Percentiles rank a stretch among this genome's conserved stretches.
Evolutionary conservation across 2,888 invertebrate genomes (phyloP).

Genomic region (Polymixis lichenea): DNA sequence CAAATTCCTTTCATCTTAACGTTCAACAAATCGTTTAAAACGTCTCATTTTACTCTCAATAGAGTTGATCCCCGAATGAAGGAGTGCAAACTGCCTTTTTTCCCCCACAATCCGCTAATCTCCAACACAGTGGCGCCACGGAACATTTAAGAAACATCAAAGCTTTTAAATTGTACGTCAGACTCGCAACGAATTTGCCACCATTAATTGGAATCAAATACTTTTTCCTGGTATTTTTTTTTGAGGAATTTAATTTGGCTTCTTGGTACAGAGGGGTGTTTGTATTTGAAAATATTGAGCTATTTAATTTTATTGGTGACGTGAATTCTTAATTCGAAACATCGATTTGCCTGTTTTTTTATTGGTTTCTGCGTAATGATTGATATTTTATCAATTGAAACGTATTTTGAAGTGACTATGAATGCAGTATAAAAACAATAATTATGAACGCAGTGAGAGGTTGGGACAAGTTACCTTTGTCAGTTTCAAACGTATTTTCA

Average conservation of each 20-base stretch:
- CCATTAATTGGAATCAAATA: conserved; percentile 72
- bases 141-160: conserved; percentile 70
- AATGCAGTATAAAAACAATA: no score
- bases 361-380: not conserved
- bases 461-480: not conserved
- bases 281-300: not conserved
- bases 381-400: not conserved
- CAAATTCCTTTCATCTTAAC: conserved; percentile 47
- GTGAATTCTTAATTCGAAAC: conserved; percentile 2
- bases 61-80: conserved; percentile 59
- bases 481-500: not conserved
- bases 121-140: conserved; percentile 61
- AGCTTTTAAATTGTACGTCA: conserved; percentile 70
- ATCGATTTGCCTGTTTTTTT: not conserved
- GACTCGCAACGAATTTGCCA: conserved; percentile 56
- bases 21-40: conserved; percentile 63
- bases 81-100: conserved; percentile 59
- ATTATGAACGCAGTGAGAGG: not conserved
- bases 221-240: conserved; percentile 58
- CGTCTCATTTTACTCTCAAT: conserved; percentile 66
- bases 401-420: not conserved
- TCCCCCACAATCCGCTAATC: conserved; percentile 63
- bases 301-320: conserved; percentile 16
- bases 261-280: not conserved
- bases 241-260: conserved; percentile 46